A percentile compares a stretch with the other conserved stretches of the same genome.
Evolutionary conservation across 2,797 vertebrate genomes (phyloP).

Genomic region (Taeniopygia guttata): DNA sequence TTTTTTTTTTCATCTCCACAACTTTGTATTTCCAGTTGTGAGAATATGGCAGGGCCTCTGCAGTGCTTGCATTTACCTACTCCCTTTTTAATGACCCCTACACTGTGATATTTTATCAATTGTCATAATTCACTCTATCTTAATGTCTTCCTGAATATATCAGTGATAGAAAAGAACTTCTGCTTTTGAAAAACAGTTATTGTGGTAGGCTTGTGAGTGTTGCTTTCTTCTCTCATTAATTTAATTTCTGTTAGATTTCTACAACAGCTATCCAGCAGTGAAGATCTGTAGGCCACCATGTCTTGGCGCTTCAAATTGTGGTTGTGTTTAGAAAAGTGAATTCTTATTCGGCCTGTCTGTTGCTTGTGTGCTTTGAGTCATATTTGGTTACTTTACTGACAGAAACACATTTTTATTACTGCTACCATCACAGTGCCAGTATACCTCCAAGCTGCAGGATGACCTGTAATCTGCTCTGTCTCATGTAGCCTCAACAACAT

Average conservation of each 20-base stretch:
- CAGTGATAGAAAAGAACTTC: background rate
- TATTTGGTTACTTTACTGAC: conserved; percentile 28
- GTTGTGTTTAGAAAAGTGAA: background rate
- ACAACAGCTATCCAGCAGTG: background rate
- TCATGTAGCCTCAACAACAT: background rate
- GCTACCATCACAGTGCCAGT: background rate
- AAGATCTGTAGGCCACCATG: background rate
- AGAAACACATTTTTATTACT: conserved; percentile 25
- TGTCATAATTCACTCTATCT: background rate
- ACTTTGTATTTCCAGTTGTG: background rate
- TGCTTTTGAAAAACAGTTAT: background rate
- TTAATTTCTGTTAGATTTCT: conserved; percentile 5
- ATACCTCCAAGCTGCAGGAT: conserved; percentile 22
- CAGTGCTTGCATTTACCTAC: background rate
- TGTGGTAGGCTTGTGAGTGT: background rate
- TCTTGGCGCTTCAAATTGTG: background rate
- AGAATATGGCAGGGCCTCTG: background rate
- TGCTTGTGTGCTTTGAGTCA: conserved; percentile 6
- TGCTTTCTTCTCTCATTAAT: background rate
- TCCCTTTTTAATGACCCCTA: background rate
- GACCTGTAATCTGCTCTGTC: background rate
- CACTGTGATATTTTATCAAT: background rate
- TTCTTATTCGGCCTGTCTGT: background rate
- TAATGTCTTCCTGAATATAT: background rate
- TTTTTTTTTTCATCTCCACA: background rate